Conservation (phyloP, 2,888 invertebrate genomes). For the Pseudococcus jackbeardsleyi region DNA sequence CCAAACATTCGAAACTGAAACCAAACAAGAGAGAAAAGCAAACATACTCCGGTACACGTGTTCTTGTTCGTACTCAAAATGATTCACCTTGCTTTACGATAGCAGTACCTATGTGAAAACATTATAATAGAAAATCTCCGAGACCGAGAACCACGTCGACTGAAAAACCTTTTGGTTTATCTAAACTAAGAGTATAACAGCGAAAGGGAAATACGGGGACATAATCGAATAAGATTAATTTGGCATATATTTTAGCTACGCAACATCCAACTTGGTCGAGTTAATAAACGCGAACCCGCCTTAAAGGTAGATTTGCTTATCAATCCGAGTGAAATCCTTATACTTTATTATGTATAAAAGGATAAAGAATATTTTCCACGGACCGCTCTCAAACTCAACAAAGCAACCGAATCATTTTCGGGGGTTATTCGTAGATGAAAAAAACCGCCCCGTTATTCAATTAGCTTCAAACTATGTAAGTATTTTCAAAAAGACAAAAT, state of each 20-base stretch:
- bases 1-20: constrained; percentile 45
- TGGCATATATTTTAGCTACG: not conserved
- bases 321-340: constrained; percentile 16
- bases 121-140: not conserved
- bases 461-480: not conserved
- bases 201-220: not conserved
- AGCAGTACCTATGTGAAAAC: not conserved
- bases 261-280: not conserved
- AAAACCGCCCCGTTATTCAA: not conserved
- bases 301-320: constrained; percentile 20
- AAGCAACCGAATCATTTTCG: not conserved
- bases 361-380: constrained; percentile 34
- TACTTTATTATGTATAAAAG: constrained; percentile 33
- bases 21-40: constrained; percentile 15
- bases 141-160: not conserved
- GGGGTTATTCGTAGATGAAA: not conserved
- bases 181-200: not conserved
- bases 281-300: constrained; percentile 25
- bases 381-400: not conserved
- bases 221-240: constrained; percentile 44
- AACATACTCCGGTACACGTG: constrained; percentile 11
- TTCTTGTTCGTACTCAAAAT: not conserved
- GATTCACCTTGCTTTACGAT: not conserved
- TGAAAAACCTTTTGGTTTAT: not conserved
- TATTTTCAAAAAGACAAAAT: constrained; percentile 15